Evolutionary conservation across 30 jellyfish, hydroid and myxozoan genomes (phyloP), one percentile per base, ranked within the genome.

Genomic region (Hydra vulgaris): DNA sequence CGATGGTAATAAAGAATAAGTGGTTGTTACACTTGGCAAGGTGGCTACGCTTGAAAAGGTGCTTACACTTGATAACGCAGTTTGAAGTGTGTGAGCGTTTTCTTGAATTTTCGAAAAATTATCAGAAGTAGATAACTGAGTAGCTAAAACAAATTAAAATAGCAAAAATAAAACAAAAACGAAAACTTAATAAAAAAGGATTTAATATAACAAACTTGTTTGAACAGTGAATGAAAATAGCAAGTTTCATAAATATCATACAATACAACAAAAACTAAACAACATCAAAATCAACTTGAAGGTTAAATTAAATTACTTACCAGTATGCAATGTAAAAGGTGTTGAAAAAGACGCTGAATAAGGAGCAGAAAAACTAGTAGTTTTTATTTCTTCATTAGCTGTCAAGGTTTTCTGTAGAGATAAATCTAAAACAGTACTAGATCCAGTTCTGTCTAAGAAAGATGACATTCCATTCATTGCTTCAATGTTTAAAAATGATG

Each of bases 381-480:
- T 18, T 23, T 70, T 15, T 17, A 21, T 7, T 7, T 70, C 40
- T 20, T 25, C 53, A 53, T 71, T 27, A 20, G 20, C 20, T 17
- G 15, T 71, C 20, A 21, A 20, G 5, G 75, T 68, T 3, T 20
- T 68, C 8, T 68, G 26, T 15, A 68, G 8, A 1, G 75, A 68
- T 68, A 68, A 68, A n/a, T 68, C 75, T 23, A 68, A 23, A 20
- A 68, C 27, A 20, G 75, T 1, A n/a, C 16, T 68, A 68, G 75
- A 20, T n/a, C 27, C 75, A 3, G 26, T 68, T 68, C 61, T 8
- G 54, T 53, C 80, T 0, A 78, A 61, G 67, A 53, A 78, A 52
- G 85, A 0, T 25, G 85, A 27, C 85, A 78, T 78, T 20, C 85
- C 85, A 61, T 78, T 78, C 66, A 52, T 53, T 3, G 79, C 7